Conservation (phyloP, 2,797 vertebrate species). For the Okamejei kenojei region DNA sequence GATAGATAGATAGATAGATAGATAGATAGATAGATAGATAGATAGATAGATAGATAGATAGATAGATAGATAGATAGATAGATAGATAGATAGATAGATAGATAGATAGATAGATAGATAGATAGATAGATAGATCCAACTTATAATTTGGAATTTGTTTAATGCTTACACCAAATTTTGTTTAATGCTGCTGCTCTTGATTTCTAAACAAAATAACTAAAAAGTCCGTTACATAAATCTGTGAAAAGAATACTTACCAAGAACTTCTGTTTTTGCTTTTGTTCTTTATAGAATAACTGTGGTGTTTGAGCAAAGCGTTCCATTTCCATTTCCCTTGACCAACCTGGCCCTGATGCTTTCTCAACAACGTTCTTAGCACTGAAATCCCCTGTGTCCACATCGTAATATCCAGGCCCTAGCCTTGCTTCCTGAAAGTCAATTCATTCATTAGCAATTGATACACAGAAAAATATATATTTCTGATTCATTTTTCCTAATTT, state of each 20-base stretch:
- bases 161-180: no score
- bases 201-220: not conserved
- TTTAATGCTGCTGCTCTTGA: not conserved
- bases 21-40: no score
- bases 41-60: no score
- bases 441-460: not conserved
- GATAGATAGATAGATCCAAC: not conserved
- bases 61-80: no score
- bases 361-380: slow-evolving; percentile 41
- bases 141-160: not conserved
- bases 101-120: no score
- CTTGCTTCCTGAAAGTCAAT: slow-evolving; percentile 48
- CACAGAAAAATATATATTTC: not conserved
- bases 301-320: slow-evolving; percentile 48
- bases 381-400: slow-evolving; percentile 47
- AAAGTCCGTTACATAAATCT: not conserved
- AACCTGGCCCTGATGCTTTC: slow-evolving; percentile 45
- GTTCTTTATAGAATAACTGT: slow-evolving; percentile 51
- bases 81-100: no score
- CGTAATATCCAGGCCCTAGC: slow-evolving; percentile 52
- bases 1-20: no score
- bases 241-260: slow-evolving; percentile 49
- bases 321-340: slow-evolving; percentile 46
- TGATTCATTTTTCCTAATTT: not conserved
- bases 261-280: slow-evolving; percentile 46